A percentile compares a stretch with the other conserved stretches of the same genome.
phyloP scores from a whole-genome alignment of 2,888 invertebrate species.

The Netelia melanura region DNA sequence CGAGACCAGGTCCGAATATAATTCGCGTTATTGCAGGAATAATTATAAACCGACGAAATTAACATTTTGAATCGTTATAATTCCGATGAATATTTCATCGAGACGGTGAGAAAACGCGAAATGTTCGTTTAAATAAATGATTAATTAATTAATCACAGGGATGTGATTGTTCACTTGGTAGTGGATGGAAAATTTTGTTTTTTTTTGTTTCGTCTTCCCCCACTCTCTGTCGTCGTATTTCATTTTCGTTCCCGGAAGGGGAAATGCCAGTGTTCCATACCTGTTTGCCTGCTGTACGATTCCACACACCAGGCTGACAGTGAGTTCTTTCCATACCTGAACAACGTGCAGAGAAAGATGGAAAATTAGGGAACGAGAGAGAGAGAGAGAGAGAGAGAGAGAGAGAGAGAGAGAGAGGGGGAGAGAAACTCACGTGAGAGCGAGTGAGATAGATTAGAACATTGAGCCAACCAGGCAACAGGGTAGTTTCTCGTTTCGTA shows the following conservation, averaged over 20 bases:
- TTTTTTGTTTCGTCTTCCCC: conserved; percentile 14
- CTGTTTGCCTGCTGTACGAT: conserved; percentile 59
- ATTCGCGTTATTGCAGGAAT: conserved; percentile 34
- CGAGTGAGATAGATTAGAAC: conserved; percentile 53
- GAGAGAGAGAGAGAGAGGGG: conserved; percentile 6
- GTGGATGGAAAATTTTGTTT: neutral
- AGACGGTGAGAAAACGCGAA: neutral
- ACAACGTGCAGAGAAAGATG: conserved; percentile 31
- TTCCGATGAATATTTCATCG: conserved; percentile 9
- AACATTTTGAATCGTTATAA: conserved; percentile 32
- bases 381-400: neutral
- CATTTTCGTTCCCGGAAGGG: conserved; percentile 38
- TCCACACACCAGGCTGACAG: conserved; percentile 38
- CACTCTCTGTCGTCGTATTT: conserved; percentile 37
- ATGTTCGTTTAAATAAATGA: neutral
- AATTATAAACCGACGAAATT: conserved; percentile 27
- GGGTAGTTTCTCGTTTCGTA: conserved; percentile 61
- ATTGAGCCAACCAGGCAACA: conserved; percentile 59
- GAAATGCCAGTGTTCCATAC: conserved; percentile 56
- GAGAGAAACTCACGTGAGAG: conserved; percentile 23
- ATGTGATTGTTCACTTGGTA: neutral
- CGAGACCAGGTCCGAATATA: neutral
- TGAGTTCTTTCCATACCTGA: conserved; percentile 60
- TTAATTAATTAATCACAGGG: neutral
- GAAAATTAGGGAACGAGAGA: conserved; percentile 5